Conservation (phyloP, 2,888 invertebrate species). For the Dioctria linearis region DNA sequence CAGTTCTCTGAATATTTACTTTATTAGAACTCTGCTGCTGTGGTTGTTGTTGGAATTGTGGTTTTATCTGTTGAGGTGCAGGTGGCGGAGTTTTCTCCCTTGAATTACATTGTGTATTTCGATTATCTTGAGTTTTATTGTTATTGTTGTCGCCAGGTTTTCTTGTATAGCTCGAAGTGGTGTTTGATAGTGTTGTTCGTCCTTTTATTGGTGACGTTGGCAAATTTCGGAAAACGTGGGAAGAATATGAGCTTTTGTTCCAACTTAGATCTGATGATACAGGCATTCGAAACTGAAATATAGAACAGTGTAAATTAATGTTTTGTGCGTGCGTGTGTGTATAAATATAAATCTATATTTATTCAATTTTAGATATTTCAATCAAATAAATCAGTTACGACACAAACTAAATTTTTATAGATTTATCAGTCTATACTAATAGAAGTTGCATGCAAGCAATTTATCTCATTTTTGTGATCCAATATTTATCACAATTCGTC, state of each 20-base stretch:
- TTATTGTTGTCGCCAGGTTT: slow-evolving; percentile 60
- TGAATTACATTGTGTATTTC: slow-evolving; percentile 49
- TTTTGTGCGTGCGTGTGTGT: too few species aligned
- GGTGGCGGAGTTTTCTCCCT: background rate
- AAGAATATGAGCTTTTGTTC: slow-evolving; percentile 62
- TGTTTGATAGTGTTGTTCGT: background rate
- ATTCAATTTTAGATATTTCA: too few species aligned
- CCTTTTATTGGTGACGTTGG: slow-evolving; percentile 51
- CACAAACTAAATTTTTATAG: too few species aligned
- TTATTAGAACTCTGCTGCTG: slow-evolving; percentile 54
- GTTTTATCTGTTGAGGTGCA: background rate
- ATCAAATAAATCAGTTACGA: too few species aligned
- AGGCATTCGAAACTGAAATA: slow-evolving; percentile 53
- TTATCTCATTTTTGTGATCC: too few species aligned
- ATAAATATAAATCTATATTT: too few species aligned
- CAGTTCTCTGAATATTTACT: background rate
- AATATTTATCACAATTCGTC: too few species aligned
- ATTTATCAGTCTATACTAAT: too few species aligned
- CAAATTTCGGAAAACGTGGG: slow-evolving; percentile 61
- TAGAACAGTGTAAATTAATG: too few species aligned
- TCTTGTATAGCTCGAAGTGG: background rate
- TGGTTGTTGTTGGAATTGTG: background rate
- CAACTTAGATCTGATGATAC: slow-evolving; percentile 61
- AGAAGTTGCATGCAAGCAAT: too few species aligned
- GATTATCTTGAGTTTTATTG: slow-evolving; percentile 57